Conservation (phyloP, 2,888 invertebrate genomes). For the Drosophila stalkeri region DNA sequence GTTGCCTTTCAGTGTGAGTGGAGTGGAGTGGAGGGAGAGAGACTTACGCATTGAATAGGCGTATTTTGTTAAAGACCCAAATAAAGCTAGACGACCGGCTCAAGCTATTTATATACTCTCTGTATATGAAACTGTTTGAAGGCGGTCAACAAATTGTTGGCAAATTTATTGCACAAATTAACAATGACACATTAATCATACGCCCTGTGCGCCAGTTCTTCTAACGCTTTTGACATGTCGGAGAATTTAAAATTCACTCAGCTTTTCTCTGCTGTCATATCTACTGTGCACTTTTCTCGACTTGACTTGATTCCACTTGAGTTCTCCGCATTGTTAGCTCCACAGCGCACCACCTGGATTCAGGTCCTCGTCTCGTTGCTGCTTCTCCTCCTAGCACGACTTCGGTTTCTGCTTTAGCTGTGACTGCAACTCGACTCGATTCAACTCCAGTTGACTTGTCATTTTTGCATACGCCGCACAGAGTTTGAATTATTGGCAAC, state of each 20-base stretch:
- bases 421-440: conserved; percentile 19
- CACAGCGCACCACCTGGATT: not conserved
- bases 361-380: not conserved
- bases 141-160: conserved; percentile 58
- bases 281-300: conserved; percentile 38
- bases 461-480: conserved; percentile 62
- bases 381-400: conserved; percentile 12
- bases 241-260: conserved; percentile 56
- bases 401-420: conserved; percentile 23
- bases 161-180: conserved; percentile 67
- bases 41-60: conserved; percentile 19
- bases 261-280: conserved; percentile 26
- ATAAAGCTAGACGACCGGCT: not conserved
- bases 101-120: conserved; percentile 42
- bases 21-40: not conserved
- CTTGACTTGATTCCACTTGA: conserved; percentile 59
- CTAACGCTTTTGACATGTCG: conserved; percentile 39
- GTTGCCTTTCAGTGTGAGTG: conserved; percentile 41
- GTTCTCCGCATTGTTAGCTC: conserved; percentile 39
- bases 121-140: conserved; percentile 49
- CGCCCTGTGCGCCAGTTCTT: conserved; percentile 34
- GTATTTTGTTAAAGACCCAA: conserved; percentile 29
- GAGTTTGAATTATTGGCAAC: conserved; percentile 76
- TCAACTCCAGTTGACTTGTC: conserved; percentile 44
- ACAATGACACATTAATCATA: conserved; percentile 73